Percentiles rank a stretch among this genome's conserved stretches.
phyloP scores from a whole-genome alignment of 2,113 vertebrate genomes.

The Nycticebus coucang region DNA sequence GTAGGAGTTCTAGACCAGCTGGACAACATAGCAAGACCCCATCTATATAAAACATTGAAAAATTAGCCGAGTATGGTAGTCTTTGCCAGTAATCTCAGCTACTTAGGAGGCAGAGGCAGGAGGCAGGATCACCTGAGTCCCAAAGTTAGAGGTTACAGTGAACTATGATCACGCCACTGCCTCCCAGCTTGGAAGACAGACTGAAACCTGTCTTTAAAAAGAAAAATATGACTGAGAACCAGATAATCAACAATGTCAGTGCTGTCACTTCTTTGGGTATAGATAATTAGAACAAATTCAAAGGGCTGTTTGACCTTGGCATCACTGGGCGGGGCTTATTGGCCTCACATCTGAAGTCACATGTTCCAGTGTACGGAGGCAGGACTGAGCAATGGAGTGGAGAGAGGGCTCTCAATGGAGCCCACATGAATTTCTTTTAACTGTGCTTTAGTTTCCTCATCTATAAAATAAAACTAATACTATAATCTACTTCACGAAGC shows the following conservation, averaged over 20 bases:
- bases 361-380: background rate
- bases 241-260: background rate
- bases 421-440: background rate
- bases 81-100: too few relatives aligned
- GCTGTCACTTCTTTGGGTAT: background rate
- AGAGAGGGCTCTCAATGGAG: background rate
- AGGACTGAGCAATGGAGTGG: background rate
- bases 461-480: background rate
- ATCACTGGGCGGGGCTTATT: accelerated
- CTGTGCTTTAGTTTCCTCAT: background rate
- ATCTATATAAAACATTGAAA: too few relatives aligned
- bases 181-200: too few relatives aligned
- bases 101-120: too few relatives aligned
- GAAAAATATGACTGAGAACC: background rate
- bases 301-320: background rate
- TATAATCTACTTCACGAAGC: background rate
- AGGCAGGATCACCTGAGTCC: too few relatives aligned
- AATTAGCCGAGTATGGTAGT: too few relatives aligned
- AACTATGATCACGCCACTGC: too few relatives aligned
- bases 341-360: background rate
- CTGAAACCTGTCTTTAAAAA: too few relatives aligned
- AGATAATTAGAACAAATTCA: background rate
- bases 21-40: too few relatives aligned
- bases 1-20: too few relatives aligned
- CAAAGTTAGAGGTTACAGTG: too few relatives aligned